Conservation (phyloP, 1,140 invertebrate species). For the Melanaphis sacchari region DNA sequence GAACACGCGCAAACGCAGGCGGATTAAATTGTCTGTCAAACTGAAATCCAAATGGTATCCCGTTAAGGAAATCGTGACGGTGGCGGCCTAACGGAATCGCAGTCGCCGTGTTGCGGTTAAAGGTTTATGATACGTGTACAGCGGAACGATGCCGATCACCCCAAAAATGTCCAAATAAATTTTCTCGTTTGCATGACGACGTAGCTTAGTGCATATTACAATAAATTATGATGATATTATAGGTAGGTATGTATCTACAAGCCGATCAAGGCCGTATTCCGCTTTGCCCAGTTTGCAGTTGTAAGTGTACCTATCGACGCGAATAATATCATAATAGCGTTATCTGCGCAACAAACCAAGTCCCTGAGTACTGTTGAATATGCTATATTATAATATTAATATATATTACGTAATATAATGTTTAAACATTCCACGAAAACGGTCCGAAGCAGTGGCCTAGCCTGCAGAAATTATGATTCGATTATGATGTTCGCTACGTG, state of each 20-base stretch:
- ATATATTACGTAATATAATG: too few species aligned
- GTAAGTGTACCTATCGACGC: neutral
- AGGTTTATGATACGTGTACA: neutral
- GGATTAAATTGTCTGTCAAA: conserved; percentile 3
- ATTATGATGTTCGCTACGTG: neutral
- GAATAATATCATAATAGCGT: neutral
- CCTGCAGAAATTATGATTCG: neutral
- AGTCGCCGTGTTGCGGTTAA: neutral
- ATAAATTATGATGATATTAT: neutral
- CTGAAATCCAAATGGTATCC: neutral
- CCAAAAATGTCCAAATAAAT: neutral
- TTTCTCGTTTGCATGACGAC: neutral
- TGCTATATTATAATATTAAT: neutral
- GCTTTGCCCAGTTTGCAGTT: neutral
- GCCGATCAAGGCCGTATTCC: neutral
- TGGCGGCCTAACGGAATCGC: neutral
- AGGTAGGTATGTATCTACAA: neutral
- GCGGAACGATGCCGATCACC: neutral
- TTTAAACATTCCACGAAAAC: neutral
- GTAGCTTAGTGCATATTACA: neutral
- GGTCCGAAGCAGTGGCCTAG: neutral
- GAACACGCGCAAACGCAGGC: neutral
- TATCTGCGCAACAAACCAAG: neutral
- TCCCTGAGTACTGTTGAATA: neutral
- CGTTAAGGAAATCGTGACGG: neutral